Conservation (phyloP, 2,888 invertebrate genomes). For the Autographa pulchrina region DNA sequence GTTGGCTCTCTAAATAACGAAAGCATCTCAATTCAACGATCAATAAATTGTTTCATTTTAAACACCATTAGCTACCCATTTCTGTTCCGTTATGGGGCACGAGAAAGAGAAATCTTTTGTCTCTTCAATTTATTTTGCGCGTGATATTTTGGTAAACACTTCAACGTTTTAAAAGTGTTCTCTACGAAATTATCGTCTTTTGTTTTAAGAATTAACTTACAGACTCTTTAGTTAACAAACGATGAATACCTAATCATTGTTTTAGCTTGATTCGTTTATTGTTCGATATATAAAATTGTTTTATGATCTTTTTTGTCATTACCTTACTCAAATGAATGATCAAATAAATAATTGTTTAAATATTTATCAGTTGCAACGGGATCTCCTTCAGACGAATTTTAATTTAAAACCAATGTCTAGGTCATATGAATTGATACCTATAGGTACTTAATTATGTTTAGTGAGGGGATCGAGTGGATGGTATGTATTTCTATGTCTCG, state of each 20-base stretch:
- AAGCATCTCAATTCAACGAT: conserved; percentile 40
- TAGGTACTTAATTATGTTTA: not conserved
- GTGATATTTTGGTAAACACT: not conserved
- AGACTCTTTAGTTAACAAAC: conserved; percentile 1
- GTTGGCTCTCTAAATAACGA: conserved; percentile 37
- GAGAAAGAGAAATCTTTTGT: conserved; percentile 24
- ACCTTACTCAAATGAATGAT: no score
- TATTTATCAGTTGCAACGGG: not conserved
- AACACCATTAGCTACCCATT: conserved; percentile 33
- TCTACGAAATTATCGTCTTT: not conserved
- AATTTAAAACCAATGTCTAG: not conserved
- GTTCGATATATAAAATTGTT: not conserved
- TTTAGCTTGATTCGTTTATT: not conserved
- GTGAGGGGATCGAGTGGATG: not conserved
- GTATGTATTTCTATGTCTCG: not conserved
- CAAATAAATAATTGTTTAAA: not conserved
- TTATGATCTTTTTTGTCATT: no score
- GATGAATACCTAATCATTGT: not conserved
- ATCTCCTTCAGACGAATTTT: not conserved
- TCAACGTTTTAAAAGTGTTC: not conserved
- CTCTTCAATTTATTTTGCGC: conserved; percentile 10
- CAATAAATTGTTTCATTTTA: conserved; percentile 41
- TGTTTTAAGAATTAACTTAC: not conserved
- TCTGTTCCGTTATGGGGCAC: conserved; percentile 23
- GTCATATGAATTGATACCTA: not conserved